Evolutionary conservation across 2,888 invertebrate genomes (phyloP), one percentile per base, ranked within the genome.

Genomic region (Hemicrepidius hirtus): DNA sequence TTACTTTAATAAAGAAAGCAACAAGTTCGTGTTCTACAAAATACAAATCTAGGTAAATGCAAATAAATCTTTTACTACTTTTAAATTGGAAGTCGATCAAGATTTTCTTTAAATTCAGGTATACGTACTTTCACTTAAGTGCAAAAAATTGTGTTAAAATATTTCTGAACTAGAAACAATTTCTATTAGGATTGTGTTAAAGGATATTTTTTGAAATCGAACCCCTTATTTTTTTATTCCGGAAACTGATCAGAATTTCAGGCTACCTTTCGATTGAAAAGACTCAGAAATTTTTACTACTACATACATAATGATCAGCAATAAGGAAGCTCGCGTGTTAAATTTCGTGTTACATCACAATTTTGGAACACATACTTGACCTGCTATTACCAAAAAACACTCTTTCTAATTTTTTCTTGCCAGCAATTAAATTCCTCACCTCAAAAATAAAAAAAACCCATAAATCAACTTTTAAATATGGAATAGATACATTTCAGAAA

Each of bases 271-370:
- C 40, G 13, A 13, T 40, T 13, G 13, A n/a, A 40, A 13, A 40
- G n/a, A 13, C 13, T n/a, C 40, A 40, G 40, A 40, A 13, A 37
- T 40, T 40, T 40, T 40, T 12, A 16, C 41, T 12, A 16, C 41
- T 10, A 44, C 18, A 44, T 16, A 44, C 44, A 28, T 24, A 35
- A 55, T 32, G 13, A 13, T 55, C 12, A 21, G 20, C 12, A 55
- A 18, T 35, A 57, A 35, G 57, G 57, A 57, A 57, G 37, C 35
- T 57, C 18, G 37, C 35, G 12, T 37, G 53, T 24, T 28, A 32
- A 13, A 24, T 12, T 49, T 10, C 20, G 18, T 3, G 10, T 49
- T 49, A 49, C 20, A 20, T 21, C 18, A 49, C 12, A 49, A n/a
- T 49, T 49, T 49, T 49, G 20, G 12, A 49, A 20, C 20, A 49